These are phyloP conservation scores for Aradus depressus DNA, from an alignment of 2,888 invertebrate genomes.

Conservation along the genomic window DNA sequence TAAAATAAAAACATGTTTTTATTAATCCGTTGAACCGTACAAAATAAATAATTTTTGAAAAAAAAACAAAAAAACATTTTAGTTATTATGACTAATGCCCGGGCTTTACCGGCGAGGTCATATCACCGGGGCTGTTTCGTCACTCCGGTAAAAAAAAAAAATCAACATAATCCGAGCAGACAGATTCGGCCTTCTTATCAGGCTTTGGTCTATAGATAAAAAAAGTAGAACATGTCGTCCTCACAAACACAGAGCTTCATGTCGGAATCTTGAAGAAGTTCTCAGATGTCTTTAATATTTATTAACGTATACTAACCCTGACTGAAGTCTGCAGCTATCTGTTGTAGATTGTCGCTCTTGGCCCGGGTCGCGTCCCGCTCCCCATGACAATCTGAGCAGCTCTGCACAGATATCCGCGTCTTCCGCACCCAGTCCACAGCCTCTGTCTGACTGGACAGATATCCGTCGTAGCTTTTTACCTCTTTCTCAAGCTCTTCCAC, in stretches of 20 bases:
- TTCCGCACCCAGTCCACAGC: constrained; percentile 77
- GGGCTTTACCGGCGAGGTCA: background rate
- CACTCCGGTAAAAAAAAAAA: no score
- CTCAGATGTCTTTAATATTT: no score
- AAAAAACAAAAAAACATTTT: background rate
- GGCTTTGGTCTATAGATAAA: no score
- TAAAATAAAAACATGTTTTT: background rate
- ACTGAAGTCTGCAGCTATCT: constrained; percentile 54
- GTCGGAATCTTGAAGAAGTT: background rate
- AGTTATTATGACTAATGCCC: background rate
- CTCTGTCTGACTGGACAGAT: constrained; percentile 68
- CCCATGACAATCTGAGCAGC: constrained; percentile 77
- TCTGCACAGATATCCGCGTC: constrained; percentile 68
- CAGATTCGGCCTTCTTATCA: no score
- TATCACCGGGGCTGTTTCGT: no score
- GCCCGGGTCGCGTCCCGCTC: constrained; percentile 66
- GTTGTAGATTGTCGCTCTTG: constrained; percentile 61
- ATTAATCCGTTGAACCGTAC: background rate
- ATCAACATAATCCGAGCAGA: no score
- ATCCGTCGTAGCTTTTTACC: constrained; percentile 77
- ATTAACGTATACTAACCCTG: no score
- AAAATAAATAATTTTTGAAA: background rate
- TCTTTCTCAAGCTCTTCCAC: constrained; percentile 54
- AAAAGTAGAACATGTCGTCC: background rate
- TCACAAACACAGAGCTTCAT: background rate